Percentiles rank a stretch among this genome's conserved stretches.
These are phyloP conservation scores for Hypomecis punctinalis DNA, from an alignment of 2,888 invertebrate species.

Conservation along the genomic window DNA sequence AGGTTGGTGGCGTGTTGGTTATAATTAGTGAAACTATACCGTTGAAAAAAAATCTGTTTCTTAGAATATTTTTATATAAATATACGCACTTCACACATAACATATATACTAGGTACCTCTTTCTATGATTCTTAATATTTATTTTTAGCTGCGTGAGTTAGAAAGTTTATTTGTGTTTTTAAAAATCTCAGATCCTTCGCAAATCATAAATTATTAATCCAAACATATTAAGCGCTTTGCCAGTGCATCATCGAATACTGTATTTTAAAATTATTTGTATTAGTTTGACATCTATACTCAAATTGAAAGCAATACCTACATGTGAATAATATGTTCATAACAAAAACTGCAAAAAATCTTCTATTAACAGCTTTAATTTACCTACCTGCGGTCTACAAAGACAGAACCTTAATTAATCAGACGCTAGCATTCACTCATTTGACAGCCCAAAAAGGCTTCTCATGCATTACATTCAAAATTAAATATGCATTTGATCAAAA, in stretches of 20 bases:
- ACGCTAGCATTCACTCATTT: slow-evolving; percentile 26
- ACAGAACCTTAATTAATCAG: slow-evolving; percentile 28
- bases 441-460: slow-evolving; percentile 27
- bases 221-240: too few species aligned
- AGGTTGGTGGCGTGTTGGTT: not conserved
- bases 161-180: too few species aligned
- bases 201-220: too few species aligned
- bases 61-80: too few species aligned
- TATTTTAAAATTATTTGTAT: too few species aligned
- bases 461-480: slow-evolving; percentile 17
- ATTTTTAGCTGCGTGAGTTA: too few species aligned
- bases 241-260: too few species aligned
- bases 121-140: too few species aligned
- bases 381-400: slow-evolving; percentile 12
- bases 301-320: not conserved
- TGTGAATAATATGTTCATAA: not conserved
- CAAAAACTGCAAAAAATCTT: slow-evolving; percentile 11
- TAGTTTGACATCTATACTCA: not conserved
- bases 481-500: slow-evolving; percentile 41
- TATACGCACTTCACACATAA: too few species aligned
- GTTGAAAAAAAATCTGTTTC: not conserved
- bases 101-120: too few species aligned
- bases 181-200: too few species aligned
- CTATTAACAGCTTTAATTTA: not conserved
- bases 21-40: not conserved